Percentiles rank a stretch among this genome's conserved stretches.
These are phyloP conservation scores for Chiloscyllium plagiosum DNA, from an alignment of 2,113 vertebrate genomes.

Conservation along the genomic window DNA sequence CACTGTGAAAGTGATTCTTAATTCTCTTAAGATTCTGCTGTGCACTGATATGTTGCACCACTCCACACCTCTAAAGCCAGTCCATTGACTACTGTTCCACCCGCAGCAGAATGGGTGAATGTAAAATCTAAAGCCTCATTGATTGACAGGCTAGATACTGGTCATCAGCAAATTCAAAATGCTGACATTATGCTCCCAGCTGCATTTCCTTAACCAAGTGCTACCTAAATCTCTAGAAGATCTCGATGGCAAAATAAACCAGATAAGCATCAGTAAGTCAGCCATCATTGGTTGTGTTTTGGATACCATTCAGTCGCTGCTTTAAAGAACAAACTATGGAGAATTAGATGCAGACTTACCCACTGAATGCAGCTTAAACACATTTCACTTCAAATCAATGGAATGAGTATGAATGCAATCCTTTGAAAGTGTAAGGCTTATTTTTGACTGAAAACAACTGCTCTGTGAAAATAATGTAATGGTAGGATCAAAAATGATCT, in stretches of 20 bases:
- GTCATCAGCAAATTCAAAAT: background rate
- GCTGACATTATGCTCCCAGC: background rate
- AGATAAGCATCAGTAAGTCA: background rate
- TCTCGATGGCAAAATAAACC: background rate
- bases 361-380: background rate
- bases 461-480: background rate
- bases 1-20: background rate
- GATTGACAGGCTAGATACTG: background rate
- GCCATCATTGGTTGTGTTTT: background rate
- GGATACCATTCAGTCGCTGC: background rate
- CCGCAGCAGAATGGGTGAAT: background rate
- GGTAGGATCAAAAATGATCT: no score
- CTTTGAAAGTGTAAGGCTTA: background rate
- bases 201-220: background rate
- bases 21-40: background rate
- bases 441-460: background rate
- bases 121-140: no score
- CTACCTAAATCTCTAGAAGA: background rate
- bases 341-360: background rate
- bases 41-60: background rate
- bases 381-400: background rate
- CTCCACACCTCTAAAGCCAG: background rate
- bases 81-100: background rate
- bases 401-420: background rate
- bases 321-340: background rate